Evolutionary conservation across 2,113 vertebrate species (phyloP).

Genomic region (Paralichthys olivaceus): DNA sequence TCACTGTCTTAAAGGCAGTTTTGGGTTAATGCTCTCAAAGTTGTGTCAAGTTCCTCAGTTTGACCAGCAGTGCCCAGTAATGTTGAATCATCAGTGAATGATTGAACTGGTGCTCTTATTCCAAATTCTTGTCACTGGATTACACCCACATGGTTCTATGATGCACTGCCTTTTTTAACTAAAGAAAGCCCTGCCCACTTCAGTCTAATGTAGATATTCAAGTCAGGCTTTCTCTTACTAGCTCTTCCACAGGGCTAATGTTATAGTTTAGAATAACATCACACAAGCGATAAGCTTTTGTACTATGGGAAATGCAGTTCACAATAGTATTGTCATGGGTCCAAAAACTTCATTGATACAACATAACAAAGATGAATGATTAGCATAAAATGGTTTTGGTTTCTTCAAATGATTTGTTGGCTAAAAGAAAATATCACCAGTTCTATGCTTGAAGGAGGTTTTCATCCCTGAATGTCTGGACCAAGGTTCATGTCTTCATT

Average conservation of each 20-base stretch:
- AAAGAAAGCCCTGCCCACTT: not conserved
- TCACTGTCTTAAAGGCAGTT: constrained; percentile 11
- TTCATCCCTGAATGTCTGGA: not conserved
- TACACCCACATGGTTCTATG: not conserved
- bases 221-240: not conserved
- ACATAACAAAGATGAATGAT: not conserved
- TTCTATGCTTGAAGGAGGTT: not conserved
- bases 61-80: not conserved
- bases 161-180: not conserved
- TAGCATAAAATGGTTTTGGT: not conserved
- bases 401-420: not conserved
- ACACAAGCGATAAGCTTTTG: too few species aligned
- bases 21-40: not conserved
- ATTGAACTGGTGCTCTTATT: not conserved
- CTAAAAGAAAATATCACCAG: not conserved
- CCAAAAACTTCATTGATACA: not conserved
- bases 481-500: too few species aligned
- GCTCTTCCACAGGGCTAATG: too few species aligned
- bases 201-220: not conserved
- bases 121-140: not conserved
- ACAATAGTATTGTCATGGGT: not conserved
- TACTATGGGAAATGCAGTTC: not conserved
- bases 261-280: too few species aligned
- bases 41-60: not conserved
- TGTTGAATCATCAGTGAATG: not conserved